A percentile compares a stretch with the other conserved stretches of the same genome.
Evolutionary conservation across 2,888 invertebrate genomes (phyloP).

Genomic region (Salpingus planirostris): DNA sequence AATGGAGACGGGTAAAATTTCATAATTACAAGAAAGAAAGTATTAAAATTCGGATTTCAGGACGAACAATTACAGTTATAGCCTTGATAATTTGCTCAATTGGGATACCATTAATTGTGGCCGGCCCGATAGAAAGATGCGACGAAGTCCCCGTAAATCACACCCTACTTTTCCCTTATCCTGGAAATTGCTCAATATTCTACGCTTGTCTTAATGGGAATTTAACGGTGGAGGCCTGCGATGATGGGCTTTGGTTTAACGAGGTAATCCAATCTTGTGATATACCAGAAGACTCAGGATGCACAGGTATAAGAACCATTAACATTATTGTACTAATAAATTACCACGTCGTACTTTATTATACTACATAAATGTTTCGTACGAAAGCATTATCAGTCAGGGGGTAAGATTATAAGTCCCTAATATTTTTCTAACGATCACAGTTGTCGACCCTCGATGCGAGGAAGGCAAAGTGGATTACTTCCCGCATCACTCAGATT

Average conservation of each 20-base stretch:
- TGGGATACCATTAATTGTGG: too few species aligned
- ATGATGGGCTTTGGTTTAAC: slow-evolving; percentile 4
- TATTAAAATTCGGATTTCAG: too few species aligned
- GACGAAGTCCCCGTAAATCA: slow-evolving; percentile 1
- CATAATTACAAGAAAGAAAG: too few species aligned
- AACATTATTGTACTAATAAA: neutral
- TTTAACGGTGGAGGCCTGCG: neutral
- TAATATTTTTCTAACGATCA: too few species aligned
- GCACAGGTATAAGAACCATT: neutral
- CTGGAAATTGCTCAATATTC: slow-evolving; percentile 3
- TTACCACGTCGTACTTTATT: too few species aligned
- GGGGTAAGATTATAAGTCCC: too few species aligned
- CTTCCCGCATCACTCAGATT: slow-evolving; percentile 5
- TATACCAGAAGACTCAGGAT: slow-evolving; percentile 1
- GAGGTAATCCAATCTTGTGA: slow-evolving; percentile 3
- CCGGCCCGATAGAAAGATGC: too few species aligned
- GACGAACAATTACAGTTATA: too few species aligned
- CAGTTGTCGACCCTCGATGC: neutral
- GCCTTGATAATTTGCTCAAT: too few species aligned
- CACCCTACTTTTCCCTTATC: slow-evolving; percentile 3
- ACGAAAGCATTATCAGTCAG: too few species aligned
- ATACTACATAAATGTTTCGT: too few species aligned
- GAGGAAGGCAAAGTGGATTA: slow-evolving; percentile 1
- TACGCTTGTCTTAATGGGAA: slow-evolving; percentile 4
- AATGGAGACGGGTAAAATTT: too few species aligned